Evolutionary conservation across 2,113 vertebrate species (phyloP), one percentile per base, ranked within the genome.

Genomic region (Eonycteris spelaea): DNA sequence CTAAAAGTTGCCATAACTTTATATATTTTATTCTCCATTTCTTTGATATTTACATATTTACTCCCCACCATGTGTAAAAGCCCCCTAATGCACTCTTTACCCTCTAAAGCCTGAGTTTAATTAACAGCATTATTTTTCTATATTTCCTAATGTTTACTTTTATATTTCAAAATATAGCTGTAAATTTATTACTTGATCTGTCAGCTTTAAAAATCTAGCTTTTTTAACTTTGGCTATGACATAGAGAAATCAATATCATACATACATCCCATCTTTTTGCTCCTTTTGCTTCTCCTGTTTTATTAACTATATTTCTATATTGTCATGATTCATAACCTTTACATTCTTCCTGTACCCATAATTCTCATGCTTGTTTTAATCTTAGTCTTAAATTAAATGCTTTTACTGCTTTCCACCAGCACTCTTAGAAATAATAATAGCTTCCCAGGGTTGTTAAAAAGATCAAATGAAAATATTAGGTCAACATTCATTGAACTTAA

Each of bases 181-280:
- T 61, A 71, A 30, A 79, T 74, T 85, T 79, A 68, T 88, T 74
- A 96, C 40, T 59, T 79, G 33, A 71, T 63, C 40, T 84, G 21
- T 73, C 67, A 80, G 35, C 67, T 70, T 96, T 80, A 89, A 95
- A 95, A 88, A 63, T 14, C 30, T 95, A 55, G 73, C 61, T 61
- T 78, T 26, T 26, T 70, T 24, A 79, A 95, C 38, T 22, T 86
- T 11, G 4, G 40, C 19, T 87, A 6, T 51, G 68, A 57, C 19
- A 38, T 15, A 91, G 9, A 93, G 30, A 65, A 91, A 75, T 68
- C 40, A 89, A 45, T 40, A 70, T 40, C 57, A 57, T 51, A 30
- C 26, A 55, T 14, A 79, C 26, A 48, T 55, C 15, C 38, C 28
- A 73, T 21, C 13, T 82, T n/a, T 78, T 48, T 28, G 22, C 24